Conservation (phyloP, 2,797 vertebrate species). For the Sternarchorhynchus goeldii region DNA sequence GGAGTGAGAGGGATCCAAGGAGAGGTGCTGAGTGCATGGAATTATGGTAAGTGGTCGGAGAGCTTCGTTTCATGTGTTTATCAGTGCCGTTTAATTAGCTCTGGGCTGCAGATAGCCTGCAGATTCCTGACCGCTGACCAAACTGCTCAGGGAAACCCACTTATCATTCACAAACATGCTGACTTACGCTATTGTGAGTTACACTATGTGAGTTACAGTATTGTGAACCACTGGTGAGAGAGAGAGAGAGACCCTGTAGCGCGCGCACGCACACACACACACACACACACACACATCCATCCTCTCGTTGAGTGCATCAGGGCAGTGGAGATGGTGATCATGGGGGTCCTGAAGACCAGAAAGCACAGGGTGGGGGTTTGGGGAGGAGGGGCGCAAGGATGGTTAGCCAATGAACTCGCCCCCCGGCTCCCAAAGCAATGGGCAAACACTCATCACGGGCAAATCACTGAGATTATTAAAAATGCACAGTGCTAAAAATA, state of each 20-base stretch:
- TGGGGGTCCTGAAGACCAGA: too few relatives aligned
- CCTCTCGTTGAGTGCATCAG: too few relatives aligned
- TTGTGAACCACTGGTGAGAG: too few relatives aligned
- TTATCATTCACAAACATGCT: constrained; percentile 9
- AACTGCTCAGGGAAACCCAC: constrained; percentile 40
- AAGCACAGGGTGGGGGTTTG: too few relatives aligned
- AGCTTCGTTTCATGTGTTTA: constrained; percentile 56
- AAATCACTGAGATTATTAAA: constrained; percentile 50
- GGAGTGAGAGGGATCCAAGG: not conserved
- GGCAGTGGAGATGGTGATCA: too few relatives aligned
- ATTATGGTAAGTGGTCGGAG: constrained; percentile 52
- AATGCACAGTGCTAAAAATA: constrained; percentile 54
- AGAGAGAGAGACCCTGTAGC: too few relatives aligned
- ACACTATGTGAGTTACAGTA: not conserved
- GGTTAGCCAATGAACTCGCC: not conserved
- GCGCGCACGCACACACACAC: constrained; percentile 3
- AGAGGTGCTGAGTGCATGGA: constrained; percentile 43
- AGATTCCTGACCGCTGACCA: constrained; percentile 56
- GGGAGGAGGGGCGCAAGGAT: too few relatives aligned
- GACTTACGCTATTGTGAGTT: not conserved
- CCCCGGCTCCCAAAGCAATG: constrained; percentile 32
- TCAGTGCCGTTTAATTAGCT: constrained; percentile 55
- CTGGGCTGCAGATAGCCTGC: constrained; percentile 47
- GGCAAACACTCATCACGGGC: constrained; percentile 53
- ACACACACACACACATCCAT: not conserved